phyloP scores from a whole-genome alignment of 2,797 vertebrate species.

The Anguilla obscura region DNA sequence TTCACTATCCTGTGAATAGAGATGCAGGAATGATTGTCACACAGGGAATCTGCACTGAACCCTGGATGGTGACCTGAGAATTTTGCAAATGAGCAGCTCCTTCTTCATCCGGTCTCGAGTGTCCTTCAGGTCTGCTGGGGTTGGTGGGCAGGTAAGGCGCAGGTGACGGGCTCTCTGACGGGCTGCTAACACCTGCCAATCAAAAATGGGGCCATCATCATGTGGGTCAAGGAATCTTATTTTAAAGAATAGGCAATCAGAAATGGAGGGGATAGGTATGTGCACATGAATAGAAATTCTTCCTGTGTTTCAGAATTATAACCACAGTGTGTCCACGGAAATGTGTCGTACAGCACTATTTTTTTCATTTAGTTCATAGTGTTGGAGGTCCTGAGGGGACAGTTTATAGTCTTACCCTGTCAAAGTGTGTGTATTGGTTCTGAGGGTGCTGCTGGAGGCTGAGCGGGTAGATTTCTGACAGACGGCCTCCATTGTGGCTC shows the following conservation, averaged over 20 bases:
- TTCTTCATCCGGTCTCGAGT: slow-evolving; percentile 54
- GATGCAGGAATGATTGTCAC: background rate
- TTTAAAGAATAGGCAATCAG: background rate
- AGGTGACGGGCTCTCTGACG: slow-evolving; percentile 71
- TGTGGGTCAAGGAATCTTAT: background rate
- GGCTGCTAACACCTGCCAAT: slow-evolving; percentile 66
- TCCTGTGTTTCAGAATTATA: background rate
- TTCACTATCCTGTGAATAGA: background rate
- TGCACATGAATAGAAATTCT: background rate
- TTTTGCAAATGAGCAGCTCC: slow-evolving; percentile 52
- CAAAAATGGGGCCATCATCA: slow-evolving; percentile 35
- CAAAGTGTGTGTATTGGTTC: slow-evolving; percentile 39
- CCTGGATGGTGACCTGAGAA: slow-evolving; percentile 61
- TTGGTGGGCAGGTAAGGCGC: slow-evolving; percentile 65
- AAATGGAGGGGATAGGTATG: background rate
- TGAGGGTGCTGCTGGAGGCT: slow-evolving; percentile 24
- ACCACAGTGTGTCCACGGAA: background rate
- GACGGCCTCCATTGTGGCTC: slow-evolving; percentile 24
- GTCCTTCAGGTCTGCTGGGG: slow-evolving; percentile 61
- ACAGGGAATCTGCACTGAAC: background rate
- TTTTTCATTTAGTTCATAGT: background rate
- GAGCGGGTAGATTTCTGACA: background rate
- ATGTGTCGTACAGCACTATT: background rate
- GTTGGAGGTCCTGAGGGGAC: background rate
- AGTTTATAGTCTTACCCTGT: slow-evolving; percentile 62